These are phyloP conservation scores for Platerodrilus igneus DNA, from an alignment of 2,888 invertebrate species.

Conservation along the genomic window DNA sequence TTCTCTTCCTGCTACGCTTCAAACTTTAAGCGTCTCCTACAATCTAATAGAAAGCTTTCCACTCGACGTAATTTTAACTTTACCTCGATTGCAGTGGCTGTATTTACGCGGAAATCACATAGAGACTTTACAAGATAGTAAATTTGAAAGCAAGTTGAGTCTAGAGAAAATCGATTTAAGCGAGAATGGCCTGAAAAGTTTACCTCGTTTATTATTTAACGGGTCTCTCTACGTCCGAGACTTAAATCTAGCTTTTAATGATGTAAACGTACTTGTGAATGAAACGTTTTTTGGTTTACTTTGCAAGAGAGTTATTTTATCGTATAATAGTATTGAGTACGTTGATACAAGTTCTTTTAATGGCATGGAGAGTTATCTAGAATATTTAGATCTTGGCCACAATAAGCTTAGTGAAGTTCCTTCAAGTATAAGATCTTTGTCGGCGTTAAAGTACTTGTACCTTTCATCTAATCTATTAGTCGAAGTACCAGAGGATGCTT, in stretches of 20 bases:
- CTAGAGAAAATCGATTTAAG: conserved; percentile 80
- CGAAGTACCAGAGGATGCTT: conserved; percentile 60
- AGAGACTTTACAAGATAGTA: conserved; percentile 51
- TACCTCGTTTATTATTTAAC: conserved; percentile 63
- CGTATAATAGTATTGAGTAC: conserved; percentile 68
- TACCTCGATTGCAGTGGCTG: conserved; percentile 65
- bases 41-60: conserved; percentile 69
- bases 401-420: conserved; percentile 71
- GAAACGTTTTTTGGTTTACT: conserved; percentile 66
- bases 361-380: conserved; percentile 67
- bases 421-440: conserved; percentile 62
- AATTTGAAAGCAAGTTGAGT: conserved; percentile 45
- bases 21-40: conserved; percentile 68
- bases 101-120: conserved; percentile 65
- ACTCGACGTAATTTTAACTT: conserved; percentile 57
- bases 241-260: conserved; percentile 77
- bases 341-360: conserved; percentile 69
- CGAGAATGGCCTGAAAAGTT: conserved; percentile 71
- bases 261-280: conserved; percentile 61
- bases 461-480: conserved; percentile 73
- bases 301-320: conserved; percentile 71
- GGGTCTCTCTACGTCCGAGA: conserved; percentile 71
- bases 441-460: conserved; percentile 73
- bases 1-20: conserved; percentile 62
- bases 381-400: conserved; percentile 78